phyloP scores from a whole-genome alignment of 2,113 vertebrate genomes.

The Stigmatopora argus region DNA sequence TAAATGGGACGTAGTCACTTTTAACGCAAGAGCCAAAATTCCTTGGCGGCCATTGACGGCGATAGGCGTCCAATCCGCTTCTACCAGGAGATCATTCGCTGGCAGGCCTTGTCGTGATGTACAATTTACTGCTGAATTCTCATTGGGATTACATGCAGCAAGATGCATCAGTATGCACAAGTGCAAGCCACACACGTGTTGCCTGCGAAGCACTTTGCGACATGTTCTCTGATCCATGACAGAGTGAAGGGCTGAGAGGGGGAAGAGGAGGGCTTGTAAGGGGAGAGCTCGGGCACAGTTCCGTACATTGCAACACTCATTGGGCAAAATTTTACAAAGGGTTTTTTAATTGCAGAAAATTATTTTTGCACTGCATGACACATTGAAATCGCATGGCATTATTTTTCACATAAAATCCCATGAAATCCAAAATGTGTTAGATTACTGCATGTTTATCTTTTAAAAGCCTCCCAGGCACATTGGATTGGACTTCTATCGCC shows the following conservation, averaged over 20 bases:
- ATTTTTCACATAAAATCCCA: neutral
- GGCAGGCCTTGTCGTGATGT: neutral
- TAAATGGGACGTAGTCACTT: too few relatives aligned
- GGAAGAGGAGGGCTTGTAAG: neutral
- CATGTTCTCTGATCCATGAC: constrained; percentile 64
- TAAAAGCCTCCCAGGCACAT: neutral
- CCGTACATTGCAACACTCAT: neutral
- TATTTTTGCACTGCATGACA: neutral
- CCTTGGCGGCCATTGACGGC: too few relatives aligned
- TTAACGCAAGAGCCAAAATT: too few relatives aligned
- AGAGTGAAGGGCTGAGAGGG: constrained; percentile 42
- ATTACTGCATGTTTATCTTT: neutral
- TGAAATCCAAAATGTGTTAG: neutral
- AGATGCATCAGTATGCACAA: constrained; percentile 46
- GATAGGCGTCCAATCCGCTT: neutral
- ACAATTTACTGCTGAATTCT: neutral
- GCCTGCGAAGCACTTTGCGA: constrained; percentile 58
- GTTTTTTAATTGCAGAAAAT: neutral
- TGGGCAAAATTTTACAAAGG: neutral
- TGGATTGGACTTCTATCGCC: too few relatives aligned
- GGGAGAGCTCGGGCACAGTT: neutral
- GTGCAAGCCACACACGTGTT: constrained; percentile 49
- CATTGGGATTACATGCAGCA: constrained; percentile 29
- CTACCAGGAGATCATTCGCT: neutral
- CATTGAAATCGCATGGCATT: too few relatives aligned